Evolutionary conservation across 2,888 invertebrate species (phyloP).

Genomic region (Mimachlamys varia): DNA sequence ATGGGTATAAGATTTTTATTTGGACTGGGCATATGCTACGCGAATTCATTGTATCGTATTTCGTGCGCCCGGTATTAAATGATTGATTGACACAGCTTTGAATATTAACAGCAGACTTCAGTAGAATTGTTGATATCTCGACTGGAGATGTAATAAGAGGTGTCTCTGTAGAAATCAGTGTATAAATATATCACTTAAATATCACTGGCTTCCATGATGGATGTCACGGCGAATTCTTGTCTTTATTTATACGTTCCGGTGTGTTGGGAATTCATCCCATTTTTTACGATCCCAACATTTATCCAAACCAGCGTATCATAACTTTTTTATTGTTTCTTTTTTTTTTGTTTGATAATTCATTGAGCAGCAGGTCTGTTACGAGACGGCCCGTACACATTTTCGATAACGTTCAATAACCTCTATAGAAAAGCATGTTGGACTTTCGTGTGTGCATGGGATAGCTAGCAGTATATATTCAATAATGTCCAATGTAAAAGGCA

Average conservation of each 20-base stretch:
- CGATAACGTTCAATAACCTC: constrained; percentile 19
- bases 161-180: constrained; percentile 29
- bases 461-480: not conserved
- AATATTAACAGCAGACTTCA: constrained; percentile 28
- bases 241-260: constrained; percentile 13
- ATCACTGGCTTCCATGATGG: not conserved
- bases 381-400: constrained; percentile 27
- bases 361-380: not conserved
- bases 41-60: not conserved
- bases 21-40: not conserved
- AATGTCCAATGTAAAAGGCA: not conserved
- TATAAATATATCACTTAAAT: constrained; percentile 9
- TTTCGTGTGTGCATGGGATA: not conserved
- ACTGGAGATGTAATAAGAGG: constrained; percentile 1
- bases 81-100: constrained; percentile 16
- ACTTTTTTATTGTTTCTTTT: constrained; percentile 26
- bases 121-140: constrained; percentile 13
- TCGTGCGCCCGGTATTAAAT: not conserved
- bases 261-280: constrained; percentile 14
- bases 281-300: constrained; percentile 31
- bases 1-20: not conserved
- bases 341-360: constrained; percentile 29
- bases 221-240: not conserved
- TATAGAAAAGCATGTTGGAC: not conserved
- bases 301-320: constrained; percentile 29